Evolutionary conservation across 2,888 invertebrate species (phyloP).

Genomic region (Gryllus longicercus): DNA sequence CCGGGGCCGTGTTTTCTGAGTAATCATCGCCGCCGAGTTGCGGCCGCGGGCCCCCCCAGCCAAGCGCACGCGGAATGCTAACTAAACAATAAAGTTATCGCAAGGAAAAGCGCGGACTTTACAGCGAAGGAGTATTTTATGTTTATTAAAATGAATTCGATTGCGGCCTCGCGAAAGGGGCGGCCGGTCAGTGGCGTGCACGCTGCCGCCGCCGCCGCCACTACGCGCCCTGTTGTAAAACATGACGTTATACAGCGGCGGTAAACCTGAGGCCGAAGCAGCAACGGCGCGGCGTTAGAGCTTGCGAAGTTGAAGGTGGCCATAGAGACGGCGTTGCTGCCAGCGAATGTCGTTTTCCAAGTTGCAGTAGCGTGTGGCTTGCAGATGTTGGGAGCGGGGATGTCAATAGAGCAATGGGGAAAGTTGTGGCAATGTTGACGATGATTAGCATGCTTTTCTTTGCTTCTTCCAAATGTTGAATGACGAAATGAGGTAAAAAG

Average conservation of each 20-base stretch:
- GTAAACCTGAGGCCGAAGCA: background rate
- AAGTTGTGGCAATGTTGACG: too few species aligned
- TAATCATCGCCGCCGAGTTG: background rate
- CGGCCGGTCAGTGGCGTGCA: background rate
- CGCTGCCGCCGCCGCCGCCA: background rate
- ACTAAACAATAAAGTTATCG: conserved; percentile 17
- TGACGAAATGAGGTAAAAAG: too few species aligned
- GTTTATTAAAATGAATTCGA: conserved; percentile 17
- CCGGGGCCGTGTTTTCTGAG: background rate
- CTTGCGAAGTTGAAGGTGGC: too few species aligned
- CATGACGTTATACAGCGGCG: conserved; percentile 5
- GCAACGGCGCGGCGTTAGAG: too few species aligned
- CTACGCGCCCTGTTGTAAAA: conserved; percentile 6
- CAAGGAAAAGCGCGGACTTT: conserved; percentile 10
- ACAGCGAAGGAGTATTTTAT: conserved; percentile 17
- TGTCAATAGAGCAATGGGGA: too few species aligned
- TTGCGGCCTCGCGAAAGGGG: background rate
- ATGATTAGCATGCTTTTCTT: too few species aligned
- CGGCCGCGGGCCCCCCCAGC: background rate
- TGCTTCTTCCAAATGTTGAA: too few species aligned
- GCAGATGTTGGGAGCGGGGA: too few species aligned
- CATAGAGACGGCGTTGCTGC: too few species aligned
- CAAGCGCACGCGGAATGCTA: background rate
- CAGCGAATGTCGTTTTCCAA: too few species aligned
- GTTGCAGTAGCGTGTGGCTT: too few species aligned